Evolutionary conservation across 2,113 vertebrate species (phyloP).

Genomic region (Manacus vitellinus): DNA sequence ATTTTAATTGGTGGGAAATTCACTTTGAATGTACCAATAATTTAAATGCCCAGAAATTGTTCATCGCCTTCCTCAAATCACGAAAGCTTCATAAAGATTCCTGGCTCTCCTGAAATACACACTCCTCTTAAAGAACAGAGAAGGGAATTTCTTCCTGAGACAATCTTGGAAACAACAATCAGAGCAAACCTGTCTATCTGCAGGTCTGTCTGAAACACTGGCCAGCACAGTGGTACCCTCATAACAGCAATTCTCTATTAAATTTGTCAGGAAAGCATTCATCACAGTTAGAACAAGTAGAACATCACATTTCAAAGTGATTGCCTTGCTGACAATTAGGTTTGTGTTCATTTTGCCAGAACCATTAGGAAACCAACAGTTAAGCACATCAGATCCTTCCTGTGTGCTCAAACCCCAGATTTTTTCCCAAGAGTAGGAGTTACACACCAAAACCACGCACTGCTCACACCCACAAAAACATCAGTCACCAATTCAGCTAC

Average conservation of each 20-base stretch:
- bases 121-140: background rate
- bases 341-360: background rate
- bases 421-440: background rate
- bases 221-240: background rate
- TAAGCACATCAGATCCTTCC: background rate
- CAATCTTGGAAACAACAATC: background rate
- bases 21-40: background rate
- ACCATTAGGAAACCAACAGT: background rate
- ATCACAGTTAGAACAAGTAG: background rate
- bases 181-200: background rate
- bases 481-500: background rate
- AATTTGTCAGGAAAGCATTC: background rate
- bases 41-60: background rate
- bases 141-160: background rate
- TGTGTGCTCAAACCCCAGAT: background rate
- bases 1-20: background rate
- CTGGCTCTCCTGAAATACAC: background rate
- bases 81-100: background rate
- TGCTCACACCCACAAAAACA: background rate
- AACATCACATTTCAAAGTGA: background rate
- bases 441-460: background rate
- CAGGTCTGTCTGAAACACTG: background rate
- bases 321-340: background rate
- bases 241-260: background rate
- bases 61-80: background rate